Conservation (phyloP, 2,113 vertebrate species). For the Tauraco erythrolophus region DNA sequence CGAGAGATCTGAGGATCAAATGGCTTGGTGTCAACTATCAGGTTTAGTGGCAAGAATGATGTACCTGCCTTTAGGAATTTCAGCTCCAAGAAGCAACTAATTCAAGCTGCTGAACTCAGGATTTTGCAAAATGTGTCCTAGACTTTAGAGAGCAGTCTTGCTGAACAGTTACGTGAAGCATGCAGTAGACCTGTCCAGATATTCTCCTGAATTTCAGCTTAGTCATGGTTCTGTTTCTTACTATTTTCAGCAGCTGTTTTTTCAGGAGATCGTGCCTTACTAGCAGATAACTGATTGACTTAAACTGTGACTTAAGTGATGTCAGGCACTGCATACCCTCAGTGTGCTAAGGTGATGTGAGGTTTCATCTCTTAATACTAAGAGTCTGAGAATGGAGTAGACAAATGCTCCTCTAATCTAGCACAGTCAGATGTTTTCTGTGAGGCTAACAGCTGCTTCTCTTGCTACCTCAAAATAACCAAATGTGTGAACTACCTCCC, state of each 20-base stretch:
- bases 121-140: not conserved
- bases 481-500: not conserved
- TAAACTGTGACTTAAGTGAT: not conserved
- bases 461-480: not conserved
- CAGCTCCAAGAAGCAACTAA: not conserved
- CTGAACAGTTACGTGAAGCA: not conserved
- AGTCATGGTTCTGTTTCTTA: not conserved
- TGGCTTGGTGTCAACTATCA: fast-evolving
- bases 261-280: not conserved
- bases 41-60: not conserved
- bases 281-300: not conserved
- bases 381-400: not conserved
- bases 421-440: not conserved
- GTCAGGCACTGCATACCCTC: not conserved
- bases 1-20: not conserved
- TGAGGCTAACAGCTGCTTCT: not conserved
- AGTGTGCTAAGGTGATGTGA: not conserved
- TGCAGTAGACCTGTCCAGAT: not conserved
- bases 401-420: not conserved
- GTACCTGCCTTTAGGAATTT: not conserved
- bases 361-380: not conserved
- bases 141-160: not conserved
- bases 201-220: not conserved
- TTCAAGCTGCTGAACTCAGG: not conserved
- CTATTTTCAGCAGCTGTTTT: not conserved